Percentiles rank a stretch among this genome's conserved stretches.
These are phyloP conservation scores for Pogonocichla stellata DNA, from an alignment of 2,113 vertebrate species.

Conservation along the genomic window DNA sequence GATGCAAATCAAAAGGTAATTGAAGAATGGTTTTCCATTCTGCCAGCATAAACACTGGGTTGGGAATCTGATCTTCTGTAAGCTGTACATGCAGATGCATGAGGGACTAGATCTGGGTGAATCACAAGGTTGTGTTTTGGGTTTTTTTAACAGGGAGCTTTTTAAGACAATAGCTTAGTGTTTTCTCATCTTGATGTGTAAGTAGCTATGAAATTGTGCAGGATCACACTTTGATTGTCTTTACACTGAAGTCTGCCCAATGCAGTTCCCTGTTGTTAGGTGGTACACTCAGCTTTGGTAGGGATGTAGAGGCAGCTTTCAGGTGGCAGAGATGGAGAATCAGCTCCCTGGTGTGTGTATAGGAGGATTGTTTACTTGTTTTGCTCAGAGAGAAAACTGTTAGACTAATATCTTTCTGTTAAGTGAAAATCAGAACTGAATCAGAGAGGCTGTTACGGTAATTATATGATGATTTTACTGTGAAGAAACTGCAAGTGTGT, in stretches of 20 bases:
- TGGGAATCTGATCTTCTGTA: neutral
- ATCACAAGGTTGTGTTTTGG: rapidly evolving
- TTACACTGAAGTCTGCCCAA: neutral
- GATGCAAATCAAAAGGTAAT: conserved; percentile 68
- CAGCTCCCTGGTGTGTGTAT: neutral
- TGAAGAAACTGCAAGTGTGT: neutral
- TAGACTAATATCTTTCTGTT: neutral
- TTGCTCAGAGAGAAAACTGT: neutral
- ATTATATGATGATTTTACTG: neutral
- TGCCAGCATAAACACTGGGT: neutral
- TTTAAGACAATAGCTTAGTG: neutral
- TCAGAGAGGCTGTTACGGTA: neutral
- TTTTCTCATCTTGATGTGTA: neutral
- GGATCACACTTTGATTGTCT: neutral
- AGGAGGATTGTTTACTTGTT: neutral
- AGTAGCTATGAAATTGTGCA: neutral
- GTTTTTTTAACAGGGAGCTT: neutral
- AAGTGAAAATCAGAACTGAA: neutral
- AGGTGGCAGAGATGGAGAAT: neutral
- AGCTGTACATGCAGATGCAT: neutral
- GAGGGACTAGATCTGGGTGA: neutral
- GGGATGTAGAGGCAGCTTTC: neutral
- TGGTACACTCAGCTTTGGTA: neutral
- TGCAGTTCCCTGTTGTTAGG: neutral
- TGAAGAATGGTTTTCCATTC: neutral